Evolutionary conservation across 1,140 invertebrate genomes (phyloP).

Genomic region (Leptinotarsa texana): DNA sequence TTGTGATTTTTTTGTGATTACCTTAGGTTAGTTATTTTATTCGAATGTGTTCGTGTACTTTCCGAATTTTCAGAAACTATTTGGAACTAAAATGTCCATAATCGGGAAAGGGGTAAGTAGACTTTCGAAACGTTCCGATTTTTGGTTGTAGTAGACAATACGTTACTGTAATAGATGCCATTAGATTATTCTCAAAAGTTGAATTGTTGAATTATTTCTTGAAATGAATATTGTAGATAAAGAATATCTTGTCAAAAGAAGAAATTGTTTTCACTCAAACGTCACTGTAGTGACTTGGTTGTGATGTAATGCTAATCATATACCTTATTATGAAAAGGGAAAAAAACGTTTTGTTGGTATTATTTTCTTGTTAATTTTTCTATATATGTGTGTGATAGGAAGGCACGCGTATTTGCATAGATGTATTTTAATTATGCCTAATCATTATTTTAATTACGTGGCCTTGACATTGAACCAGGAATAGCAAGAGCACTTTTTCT

Average conservation of each 20-base stretch:
- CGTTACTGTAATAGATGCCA: too few species aligned
- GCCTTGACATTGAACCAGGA: slow-evolving; percentile 41
- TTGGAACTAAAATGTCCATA: neutral
- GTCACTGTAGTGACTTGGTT: neutral
- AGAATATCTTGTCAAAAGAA: neutral
- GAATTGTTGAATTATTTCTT: neutral
- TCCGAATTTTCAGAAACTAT: neutral
- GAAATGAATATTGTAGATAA: neutral
- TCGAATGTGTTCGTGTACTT: neutral
- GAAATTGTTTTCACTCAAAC: neutral
- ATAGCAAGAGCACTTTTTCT: slow-evolving; percentile 8
- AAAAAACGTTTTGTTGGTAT: too few species aligned
- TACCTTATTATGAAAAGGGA: neutral
- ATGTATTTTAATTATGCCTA: neutral
- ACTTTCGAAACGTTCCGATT: neutral
- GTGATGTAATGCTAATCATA: neutral
- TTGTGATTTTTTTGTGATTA: slow-evolving; percentile 1
- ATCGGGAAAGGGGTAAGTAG: neutral
- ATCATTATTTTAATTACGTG: slow-evolving; percentile 11
- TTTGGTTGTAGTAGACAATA: neutral
- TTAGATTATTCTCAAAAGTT: too few species aligned
- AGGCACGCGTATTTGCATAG: neutral
- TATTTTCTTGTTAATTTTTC: too few species aligned
- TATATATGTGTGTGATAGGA: neutral
- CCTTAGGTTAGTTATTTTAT: slow-evolving; percentile 1